Percentiles rank a stretch among this genome's conserved stretches.
These are phyloP conservation scores for Epirrhoe alternata DNA, from an alignment of 2,888 invertebrate species.

Conservation along the genomic window DNA sequence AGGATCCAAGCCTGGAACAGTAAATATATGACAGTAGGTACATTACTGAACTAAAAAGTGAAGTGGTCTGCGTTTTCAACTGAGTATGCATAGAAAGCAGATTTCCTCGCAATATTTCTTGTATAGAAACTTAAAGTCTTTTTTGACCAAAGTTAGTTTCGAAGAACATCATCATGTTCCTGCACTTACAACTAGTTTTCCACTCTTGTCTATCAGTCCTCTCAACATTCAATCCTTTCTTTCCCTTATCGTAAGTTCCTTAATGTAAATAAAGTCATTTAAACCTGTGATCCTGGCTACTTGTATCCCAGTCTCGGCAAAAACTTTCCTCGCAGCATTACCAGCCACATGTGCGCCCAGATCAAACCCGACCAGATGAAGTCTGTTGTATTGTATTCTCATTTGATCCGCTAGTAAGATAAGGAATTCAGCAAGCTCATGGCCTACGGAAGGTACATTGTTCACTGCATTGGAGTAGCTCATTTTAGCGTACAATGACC, in stretches of 20 bases:
- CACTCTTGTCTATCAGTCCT: no score
- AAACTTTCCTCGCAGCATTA: conserved; percentile 50
- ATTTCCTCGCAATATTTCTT: no score
- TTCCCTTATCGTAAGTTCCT: no score
- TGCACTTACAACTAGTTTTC: no score
- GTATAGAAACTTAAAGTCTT: no score
- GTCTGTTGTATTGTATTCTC: conserved; percentile 32
- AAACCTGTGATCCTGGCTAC: conserved; percentile 68
- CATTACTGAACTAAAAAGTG: no score
- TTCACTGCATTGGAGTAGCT: conserved; percentile 53
- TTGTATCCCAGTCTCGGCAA: conserved; percentile 24
- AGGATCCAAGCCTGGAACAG: conserved; percentile 61
- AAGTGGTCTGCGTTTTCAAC: no score
- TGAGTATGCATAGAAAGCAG: no score
- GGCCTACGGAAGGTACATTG: conserved; percentile 54
- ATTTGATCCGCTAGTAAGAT: conserved; percentile 31
- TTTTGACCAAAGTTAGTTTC: no score
- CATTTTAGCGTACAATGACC: conserved; percentile 55
- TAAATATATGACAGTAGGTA: neutral
- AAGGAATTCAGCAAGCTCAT: conserved; percentile 49
- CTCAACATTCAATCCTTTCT: no score
- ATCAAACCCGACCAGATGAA: conserved; percentile 66
- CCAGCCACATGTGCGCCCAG: conserved; percentile 69
- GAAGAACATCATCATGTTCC: no score
- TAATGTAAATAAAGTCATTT: neutral